phyloP scores from a whole-genome alignment of 2,797 vertebrate species.

The Alcedo quadribrachys region DNA sequence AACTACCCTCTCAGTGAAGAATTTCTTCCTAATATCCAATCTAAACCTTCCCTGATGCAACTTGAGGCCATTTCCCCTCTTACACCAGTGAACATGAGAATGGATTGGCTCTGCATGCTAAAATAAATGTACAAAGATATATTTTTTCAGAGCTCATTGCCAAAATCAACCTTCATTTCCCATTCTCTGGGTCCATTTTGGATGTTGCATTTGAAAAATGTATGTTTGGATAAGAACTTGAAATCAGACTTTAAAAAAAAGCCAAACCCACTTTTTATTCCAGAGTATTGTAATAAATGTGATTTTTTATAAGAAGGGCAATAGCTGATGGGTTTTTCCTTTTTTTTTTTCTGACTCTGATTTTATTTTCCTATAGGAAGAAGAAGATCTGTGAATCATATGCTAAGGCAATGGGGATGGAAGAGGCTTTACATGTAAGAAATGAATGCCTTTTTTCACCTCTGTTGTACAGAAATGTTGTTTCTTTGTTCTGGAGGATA shows the following conservation, averaged over 20 bases:
- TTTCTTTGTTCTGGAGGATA: slow-evolving; percentile 20
- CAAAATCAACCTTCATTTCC: slow-evolving; percentile 35
- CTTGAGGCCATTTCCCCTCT: too few species aligned
- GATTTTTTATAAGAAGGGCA: neutral
- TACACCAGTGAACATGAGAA: slow-evolving; percentile 9
- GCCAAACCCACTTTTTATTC: neutral
- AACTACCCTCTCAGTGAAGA: too few species aligned
- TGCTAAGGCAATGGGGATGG: slow-evolving; percentile 76
- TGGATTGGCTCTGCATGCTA: slow-evolving; percentile 13
- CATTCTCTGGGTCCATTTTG: neutral
- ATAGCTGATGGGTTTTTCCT: neutral
- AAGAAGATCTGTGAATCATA: slow-evolving; percentile 81
- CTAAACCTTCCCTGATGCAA: too few species aligned
- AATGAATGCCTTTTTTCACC: neutral
- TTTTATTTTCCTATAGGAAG: slow-evolving; percentile 69
- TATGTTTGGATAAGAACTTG: neutral
- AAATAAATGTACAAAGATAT: slow-evolving; percentile 22
- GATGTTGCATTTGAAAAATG: slow-evolving; percentile 1
- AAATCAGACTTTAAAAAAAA: slow-evolving; percentile 7
- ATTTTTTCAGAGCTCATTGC: slow-evolving; percentile 5
- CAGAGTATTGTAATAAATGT: neutral
- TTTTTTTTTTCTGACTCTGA: neutral
- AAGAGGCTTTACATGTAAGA: slow-evolving; percentile 83
- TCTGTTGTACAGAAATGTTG: neutral
- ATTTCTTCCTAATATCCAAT: too few species aligned